A percentile compares a stretch with the other conserved stretches of the same genome.
phyloP scores from a whole-genome alignment of 2,113 vertebrate species.

The Alethe diademata region DNA sequence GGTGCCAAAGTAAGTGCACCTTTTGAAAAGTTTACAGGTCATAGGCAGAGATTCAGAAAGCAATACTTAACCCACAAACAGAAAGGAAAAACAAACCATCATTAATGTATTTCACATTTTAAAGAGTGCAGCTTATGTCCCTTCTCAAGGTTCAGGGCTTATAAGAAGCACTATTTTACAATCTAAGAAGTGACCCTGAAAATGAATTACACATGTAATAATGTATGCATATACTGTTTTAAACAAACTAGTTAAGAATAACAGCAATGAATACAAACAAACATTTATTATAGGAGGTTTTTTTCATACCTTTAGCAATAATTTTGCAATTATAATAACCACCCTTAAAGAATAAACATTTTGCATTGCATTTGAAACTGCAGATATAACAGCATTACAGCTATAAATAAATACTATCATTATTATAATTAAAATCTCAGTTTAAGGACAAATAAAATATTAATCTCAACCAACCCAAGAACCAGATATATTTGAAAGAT shows the following conservation, averaged over 20 bases:
- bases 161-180: neutral
- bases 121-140: neutral
- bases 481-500: neutral
- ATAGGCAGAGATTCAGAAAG: neutral
- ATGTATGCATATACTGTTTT: neutral
- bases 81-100: neutral
- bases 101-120: neutral
- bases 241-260: neutral
- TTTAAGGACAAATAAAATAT: neutral
- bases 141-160: neutral
- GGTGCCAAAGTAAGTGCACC: neutral
- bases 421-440: neutral
- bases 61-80: neutral
- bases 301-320: neutral
- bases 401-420: neutral
- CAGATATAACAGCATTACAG: neutral
- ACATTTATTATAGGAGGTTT: neutral
- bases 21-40: neutral
- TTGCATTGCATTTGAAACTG: neutral
- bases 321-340: neutral
- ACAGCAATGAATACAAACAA: neutral
- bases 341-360: neutral
- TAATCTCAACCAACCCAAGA: neutral
- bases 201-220: neutral
- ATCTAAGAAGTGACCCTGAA: neutral